Conservation (phyloP, 2,113 vertebrate species). For the Menidia beryllina region DNA sequence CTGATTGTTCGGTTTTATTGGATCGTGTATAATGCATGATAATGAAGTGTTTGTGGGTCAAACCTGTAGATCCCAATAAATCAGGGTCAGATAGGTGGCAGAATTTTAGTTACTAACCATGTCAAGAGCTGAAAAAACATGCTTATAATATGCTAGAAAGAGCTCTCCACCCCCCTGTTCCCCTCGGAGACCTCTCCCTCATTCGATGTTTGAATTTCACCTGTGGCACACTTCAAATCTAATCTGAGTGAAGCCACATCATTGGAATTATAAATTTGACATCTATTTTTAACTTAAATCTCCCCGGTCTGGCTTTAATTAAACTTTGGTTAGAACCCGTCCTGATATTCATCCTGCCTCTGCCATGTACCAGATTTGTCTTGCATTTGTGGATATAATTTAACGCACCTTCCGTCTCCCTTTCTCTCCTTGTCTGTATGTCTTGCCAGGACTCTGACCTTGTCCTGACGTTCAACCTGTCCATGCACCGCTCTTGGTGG, state of each 20-base stretch:
- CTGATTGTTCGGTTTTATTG: background rate
- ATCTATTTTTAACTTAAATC: slow-evolving; percentile 49
- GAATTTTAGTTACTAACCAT: slow-evolving; percentile 3
- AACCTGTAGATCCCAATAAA: slow-evolving; percentile 12
- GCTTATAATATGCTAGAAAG: no score
- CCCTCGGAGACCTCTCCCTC: background rate
- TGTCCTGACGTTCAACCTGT: slow-evolving; percentile 98
- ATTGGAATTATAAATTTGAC: slow-evolving; percentile 27
- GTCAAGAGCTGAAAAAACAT: background rate
- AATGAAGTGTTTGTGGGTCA: background rate
- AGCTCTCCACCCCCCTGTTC: no score
- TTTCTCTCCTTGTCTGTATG: slow-evolving; percentile 16
- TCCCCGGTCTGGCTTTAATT: slow-evolving; percentile 40
- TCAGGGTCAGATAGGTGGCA: background rate
- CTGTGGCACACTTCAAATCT: slow-evolving; percentile 42
- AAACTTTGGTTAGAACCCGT: slow-evolving; percentile 29
- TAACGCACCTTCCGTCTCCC: slow-evolving; percentile 32
- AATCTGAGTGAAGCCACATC: slow-evolving; percentile 44
- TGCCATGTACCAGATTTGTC: slow-evolving; percentile 7
- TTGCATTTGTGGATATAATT: slow-evolving; percentile 37
- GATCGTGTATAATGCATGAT: background rate
- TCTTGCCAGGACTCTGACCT: slow-evolving; percentile 93
- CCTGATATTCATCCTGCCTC: slow-evolving; percentile 21
- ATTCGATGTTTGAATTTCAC: slow-evolving; percentile 7
- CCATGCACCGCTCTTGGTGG: slow-evolving; percentile 99